Evolutionary conservation across 2,113 vertebrate species (phyloP).

Genomic region (Chiloscyllium plagiosum): DNA sequence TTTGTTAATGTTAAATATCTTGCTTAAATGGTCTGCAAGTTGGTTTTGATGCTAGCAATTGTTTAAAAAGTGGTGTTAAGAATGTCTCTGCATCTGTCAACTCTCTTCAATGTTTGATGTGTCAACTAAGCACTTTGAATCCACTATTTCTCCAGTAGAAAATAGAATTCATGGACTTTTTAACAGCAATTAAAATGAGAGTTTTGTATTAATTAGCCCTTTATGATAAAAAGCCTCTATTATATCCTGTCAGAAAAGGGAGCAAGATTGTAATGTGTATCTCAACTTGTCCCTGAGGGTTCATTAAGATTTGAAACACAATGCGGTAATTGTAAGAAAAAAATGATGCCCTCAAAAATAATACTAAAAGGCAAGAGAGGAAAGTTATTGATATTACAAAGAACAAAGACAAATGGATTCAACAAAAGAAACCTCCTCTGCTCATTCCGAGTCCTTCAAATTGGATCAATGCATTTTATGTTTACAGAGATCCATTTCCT

Average conservation of each 20-base stretch:
- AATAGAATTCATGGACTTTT: constrained; percentile 40
- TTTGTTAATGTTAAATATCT: neutral
- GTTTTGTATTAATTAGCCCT: constrained; percentile 57
- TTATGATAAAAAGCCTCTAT: constrained; percentile 46
- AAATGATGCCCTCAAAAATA: constrained; percentile 20
- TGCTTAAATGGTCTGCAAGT: constrained; percentile 19
- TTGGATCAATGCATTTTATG: constrained; percentile 48
- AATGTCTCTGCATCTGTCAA: constrained; percentile 7
- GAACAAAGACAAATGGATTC: neutral
- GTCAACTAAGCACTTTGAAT: constrained; percentile 16
- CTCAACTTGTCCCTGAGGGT: constrained; percentile 41
- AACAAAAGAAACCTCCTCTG: constrained; percentile 48
- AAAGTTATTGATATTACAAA: neutral
- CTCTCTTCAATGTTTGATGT: neutral
- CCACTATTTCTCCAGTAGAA: neutral
- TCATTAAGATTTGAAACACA: constrained; percentile 43
- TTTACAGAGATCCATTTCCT: constrained; percentile 51
- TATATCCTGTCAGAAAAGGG: constrained; percentile 42
- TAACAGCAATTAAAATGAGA: constrained; percentile 51
- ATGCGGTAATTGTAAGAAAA: constrained; percentile 43
- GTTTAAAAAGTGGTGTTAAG: neutral
- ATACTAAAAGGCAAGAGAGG: neutral
- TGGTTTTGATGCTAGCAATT: neutral
- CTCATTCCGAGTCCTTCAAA: constrained; percentile 52
- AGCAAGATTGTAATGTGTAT: constrained; percentile 38